Base-by-base conservation (phyloP, 64 coral and sea anemone species). In the Cladopsammia gracilis region DNA sequence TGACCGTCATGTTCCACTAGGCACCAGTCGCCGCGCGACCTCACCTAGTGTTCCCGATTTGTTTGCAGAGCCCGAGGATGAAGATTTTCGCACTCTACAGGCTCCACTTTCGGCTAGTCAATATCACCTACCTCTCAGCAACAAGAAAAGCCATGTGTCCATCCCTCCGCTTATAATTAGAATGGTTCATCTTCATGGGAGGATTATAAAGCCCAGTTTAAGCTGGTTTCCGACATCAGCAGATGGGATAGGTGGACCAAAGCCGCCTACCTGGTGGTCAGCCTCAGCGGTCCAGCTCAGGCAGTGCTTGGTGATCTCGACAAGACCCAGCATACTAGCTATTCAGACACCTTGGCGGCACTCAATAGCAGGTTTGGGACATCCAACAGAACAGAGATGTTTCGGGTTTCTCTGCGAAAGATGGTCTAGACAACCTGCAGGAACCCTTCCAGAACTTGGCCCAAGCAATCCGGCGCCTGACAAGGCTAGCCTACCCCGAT, bases 251-350 rank as follows among this genome's bases (percentile, higher is more conserved):
- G 71, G 43, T 73, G 18, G 8, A 42, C 51, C 18, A 82, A 91
- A 83, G 76, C 65, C 10, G 71, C 79, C 24, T 56, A 91, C 64
- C 16, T 83, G 76, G 89, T 16, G 10, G 78, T 70, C 47, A 91
- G 67, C 62, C 78, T 83, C 13, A 73, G 34, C 12, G 78, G 78
- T 7, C 78, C 6, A 34, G 68, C 68, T 49, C 42, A 79, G 46
- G 51, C 77, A 59, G 54, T 91, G 25, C 48, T 91, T 22, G 78
- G 89, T 7, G 78, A 91, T 25, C 90, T 93, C 10, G 72, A 86
- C 6, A 58, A 45, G 19, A 58, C 25, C 7, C 64, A 81, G 52
- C 20, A 25, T n/a, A 70, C 26, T 1, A 60, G 48, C 78, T 83
- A 68, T 22, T 14, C 67, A 0, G 51, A 53, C 23, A 68, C 75